Conservation (phyloP, 2,113 vertebrate species). For the Sardina pilchardus region DNA sequence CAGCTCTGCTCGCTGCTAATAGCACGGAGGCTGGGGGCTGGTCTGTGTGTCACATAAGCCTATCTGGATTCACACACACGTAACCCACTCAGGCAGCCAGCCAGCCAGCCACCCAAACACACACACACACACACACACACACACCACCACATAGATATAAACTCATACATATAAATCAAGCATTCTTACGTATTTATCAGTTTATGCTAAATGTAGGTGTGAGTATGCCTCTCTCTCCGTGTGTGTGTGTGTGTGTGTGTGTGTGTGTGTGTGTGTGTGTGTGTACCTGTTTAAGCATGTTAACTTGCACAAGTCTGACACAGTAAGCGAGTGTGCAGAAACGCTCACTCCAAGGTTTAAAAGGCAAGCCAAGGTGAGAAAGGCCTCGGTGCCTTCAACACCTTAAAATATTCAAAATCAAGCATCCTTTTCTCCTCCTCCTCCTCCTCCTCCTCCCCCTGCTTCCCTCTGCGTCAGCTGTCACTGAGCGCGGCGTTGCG, state of each 20-base stretch:
- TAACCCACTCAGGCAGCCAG: not conserved
- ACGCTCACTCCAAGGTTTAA: not conserved
- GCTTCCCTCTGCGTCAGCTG: not conserved
- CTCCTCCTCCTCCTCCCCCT: not conserved
- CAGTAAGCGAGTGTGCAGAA: not conserved
- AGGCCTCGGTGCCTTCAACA: not conserved
- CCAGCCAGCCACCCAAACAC: not conserved
- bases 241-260: not conserved
- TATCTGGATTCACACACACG: conserved; percentile 11
- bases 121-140: not conserved
- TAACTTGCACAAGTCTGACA: not conserved
- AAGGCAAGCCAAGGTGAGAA: not conserved
- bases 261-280: not conserved
- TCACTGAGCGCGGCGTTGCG: not conserved
- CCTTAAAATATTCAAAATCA: conserved; percentile 1
- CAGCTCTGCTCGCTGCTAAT: conserved; percentile 6
- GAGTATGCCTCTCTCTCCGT: too few relatives aligned
- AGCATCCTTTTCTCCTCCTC: not conserved
- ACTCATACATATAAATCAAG: not conserved
- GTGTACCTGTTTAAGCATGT: not conserved
- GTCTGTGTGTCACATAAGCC: conserved; percentile 11
- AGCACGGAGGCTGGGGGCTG: conserved; percentile 2
- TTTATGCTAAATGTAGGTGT: not conserved
- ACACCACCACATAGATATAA: not conserved
- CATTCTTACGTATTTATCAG: too few relatives aligned